These are phyloP conservation scores for Hipposideros larvatus DNA, from an alignment of 2,797 vertebrate species.

Conservation along the genomic window DNA sequence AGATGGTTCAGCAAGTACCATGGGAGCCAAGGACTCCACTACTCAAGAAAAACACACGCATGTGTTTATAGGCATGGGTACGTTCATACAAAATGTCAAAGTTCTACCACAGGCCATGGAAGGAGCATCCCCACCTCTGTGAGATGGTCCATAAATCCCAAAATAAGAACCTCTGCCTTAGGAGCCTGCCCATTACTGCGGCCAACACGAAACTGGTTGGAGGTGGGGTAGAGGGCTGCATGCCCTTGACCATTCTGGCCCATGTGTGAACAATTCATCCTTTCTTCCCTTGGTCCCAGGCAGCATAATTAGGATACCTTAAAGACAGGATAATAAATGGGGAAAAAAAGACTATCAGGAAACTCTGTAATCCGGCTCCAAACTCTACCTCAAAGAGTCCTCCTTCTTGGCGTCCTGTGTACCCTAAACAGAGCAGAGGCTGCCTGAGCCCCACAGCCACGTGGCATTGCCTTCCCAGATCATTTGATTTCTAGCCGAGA, in stretches of 20 bases:
- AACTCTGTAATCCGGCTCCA: conserved; percentile 29
- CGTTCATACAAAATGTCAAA: not conserved
- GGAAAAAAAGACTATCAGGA: not conserved
- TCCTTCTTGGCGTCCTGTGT: not conserved
- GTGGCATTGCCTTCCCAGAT: not conserved
- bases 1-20: not conserved
- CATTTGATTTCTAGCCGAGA: not conserved
- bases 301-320: not conserved
- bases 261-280: not conserved
- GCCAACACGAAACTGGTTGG: not conserved
- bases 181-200: not conserved
- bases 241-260: not conserved
- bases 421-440: not conserved
- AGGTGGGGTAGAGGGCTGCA: not conserved
- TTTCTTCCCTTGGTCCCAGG: not conserved
- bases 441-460: not conserved
- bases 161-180: not conserved
- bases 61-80: not conserved
- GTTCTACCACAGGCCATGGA: not conserved
- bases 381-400: not conserved
- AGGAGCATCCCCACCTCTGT: not conserved
- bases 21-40: not conserved
- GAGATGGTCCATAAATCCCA: not conserved
- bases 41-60: not conserved
- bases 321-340: not conserved